Evolutionary conservation across 2,888 invertebrate species (phyloP), one percentile per base, ranked within the genome.

Genomic region (Laspeyria flexula): DNA sequence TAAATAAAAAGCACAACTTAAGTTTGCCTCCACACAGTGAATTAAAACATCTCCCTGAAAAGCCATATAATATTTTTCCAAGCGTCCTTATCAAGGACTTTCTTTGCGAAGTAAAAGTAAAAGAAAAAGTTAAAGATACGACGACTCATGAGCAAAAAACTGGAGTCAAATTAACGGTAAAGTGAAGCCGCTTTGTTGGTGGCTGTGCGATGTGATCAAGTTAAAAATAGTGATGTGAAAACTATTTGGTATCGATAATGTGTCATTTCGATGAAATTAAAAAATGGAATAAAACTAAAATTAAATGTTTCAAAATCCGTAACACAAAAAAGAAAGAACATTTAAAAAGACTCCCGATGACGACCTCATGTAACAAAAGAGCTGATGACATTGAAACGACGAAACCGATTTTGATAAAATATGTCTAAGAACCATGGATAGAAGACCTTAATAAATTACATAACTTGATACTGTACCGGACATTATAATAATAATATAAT

Each of bases 201-300:
- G 47, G 56, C 34, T 51, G 41, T 46, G 51, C 57, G 45, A 53
- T 57, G 55, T 55, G 68, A 62, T 67, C 56, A 53, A 65, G 65
- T 67, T 62, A 67, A 60, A 58, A 55, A 55, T 50, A 62, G 60
- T 51, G 68, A 15, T 54, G 68, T 1, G 12, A 37, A 5, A 25
- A 31, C 0, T 5, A 4, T 40, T 10, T 29, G n/a, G 43, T 46
- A 34, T 42, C 38, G 48, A 43, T 49, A 27, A 21, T 18, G n/a
- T n/a, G n/a, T n/a, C n/a, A n/a, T n/a, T n/a, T n/a, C n/a, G n/a
- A n/a, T n/a, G n/a, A n/a, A n/a, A n/a, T n/a, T n/a, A n/a, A n/a
- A n/a, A n/a, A n/a, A n/a, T n/a, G n/a, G n/a, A n/a, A n/a, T n/a
- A n/a, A n/a, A n/a, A n/a, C n/a, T n/a, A n/a, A n/a, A n/a, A n/a